Base-by-base conservation (phyloP, 2,797 vertebrate genomes). In the Moxostoma hubbsi region DNA sequence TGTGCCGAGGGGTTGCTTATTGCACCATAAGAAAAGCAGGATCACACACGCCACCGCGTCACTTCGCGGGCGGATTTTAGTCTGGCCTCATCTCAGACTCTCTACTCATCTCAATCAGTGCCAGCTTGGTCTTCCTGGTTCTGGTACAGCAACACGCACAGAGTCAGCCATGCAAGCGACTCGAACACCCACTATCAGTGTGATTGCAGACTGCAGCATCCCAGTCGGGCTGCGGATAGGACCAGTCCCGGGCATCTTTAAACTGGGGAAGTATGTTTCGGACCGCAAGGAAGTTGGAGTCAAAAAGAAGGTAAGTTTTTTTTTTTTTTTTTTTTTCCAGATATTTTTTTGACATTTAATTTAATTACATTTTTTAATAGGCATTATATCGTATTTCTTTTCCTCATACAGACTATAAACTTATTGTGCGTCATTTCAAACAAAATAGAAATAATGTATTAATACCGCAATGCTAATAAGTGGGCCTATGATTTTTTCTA, bases 261-360 rank as follows among this genome's bases (percentile, higher is more conserved):
- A 96, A 92, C 93, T 99, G 88, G 98, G 98, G 87, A 98, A 98
- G 93, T 97, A 97, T 93, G 92, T 97, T 87, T 95, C 97, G 83
- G 98, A 99, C 89, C 96, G 96, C 81, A 98, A 95, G 86, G 98
- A 99, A 86, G 92, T 94, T 76, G 97, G 95, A 93, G 92, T 94
- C 79, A 98, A 96, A 90, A 98, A 98, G 93, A 99, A 97, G 96
- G 97, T 98, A 90, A 74, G 80, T n/a, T 59, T 66, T 15, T 57
- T 63, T 53, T 45, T 59, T 61, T 16, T 55, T 24, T 24, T 24
- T 24, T 2, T 24, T 24, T 2, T 24, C 24, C 1, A n/a, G n/a
- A n/a, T n/a, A n/a, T n/a, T n/a, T n/a, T 24, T 24, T 24, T 24
- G 24, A 1, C 24, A 24, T 24, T 11, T 50, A 11, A 7, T 65